phyloP scores from a whole-genome alignment of 1,140 invertebrate genomes.

The Orius insidiosus region DNA sequence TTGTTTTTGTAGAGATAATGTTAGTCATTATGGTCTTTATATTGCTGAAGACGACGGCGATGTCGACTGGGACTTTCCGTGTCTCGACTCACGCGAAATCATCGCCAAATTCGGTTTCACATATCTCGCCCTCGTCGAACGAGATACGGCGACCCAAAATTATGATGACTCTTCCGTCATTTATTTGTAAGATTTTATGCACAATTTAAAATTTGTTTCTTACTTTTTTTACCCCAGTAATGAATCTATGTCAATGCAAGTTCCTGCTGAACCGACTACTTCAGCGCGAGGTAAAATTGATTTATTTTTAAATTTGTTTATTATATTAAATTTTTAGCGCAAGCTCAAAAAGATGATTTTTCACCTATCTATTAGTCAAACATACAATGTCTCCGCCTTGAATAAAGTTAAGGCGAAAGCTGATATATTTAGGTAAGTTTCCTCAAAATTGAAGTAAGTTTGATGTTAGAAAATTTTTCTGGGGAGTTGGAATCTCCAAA shows the following conservation, averaged over 20 bases:
- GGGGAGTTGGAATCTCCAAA: too few relatives aligned
- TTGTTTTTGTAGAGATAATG: conserved; percentile 26
- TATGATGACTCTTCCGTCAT: conserved; percentile 7
- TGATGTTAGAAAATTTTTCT: too few relatives aligned
- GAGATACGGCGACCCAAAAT: conserved; percentile 24
- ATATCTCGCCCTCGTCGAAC: conserved; percentile 70
- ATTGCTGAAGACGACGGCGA: conserved; percentile 96
- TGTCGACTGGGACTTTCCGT: conserved; percentile 83
- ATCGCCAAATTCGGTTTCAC: conserved; percentile 86
- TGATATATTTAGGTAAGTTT: conserved; percentile 54
- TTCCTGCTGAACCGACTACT: conserved; percentile 5
- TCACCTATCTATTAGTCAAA: conserved; percentile 31
- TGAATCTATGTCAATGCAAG: neutral
- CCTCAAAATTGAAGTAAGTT: too few relatives aligned
- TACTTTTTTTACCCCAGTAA: neutral
- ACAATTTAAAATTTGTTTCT: neutral
- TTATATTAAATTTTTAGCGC: conserved; percentile 10
- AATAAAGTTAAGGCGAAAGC: conserved; percentile 63
- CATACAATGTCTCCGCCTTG: conserved; percentile 60
- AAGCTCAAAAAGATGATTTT: conserved; percentile 24
- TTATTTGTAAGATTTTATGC: neutral
- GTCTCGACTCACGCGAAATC: conserved; percentile 67
- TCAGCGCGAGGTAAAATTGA: conserved; percentile 2
- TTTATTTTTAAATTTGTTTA: neutral
- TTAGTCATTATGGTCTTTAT: conserved; percentile 58